Percentiles rank a stretch among this genome's conserved stretches.
phyloP scores from a whole-genome alignment of 1,140 invertebrate species.

The Diorhabda carinulata region DNA sequence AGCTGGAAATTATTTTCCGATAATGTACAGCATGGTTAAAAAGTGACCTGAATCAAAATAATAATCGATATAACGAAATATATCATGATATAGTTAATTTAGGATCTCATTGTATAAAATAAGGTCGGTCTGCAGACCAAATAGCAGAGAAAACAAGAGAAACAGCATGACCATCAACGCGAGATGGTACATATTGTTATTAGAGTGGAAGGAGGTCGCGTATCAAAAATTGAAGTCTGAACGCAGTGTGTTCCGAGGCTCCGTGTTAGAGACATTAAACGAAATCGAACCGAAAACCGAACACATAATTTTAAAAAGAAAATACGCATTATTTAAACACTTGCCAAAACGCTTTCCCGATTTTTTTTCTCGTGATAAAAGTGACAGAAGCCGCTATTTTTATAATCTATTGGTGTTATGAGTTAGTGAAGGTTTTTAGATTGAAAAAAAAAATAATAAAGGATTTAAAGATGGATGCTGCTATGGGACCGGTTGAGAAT shows the following conservation, averaged over 20 bases:
- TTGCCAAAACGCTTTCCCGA: slow-evolving; percentile 22
- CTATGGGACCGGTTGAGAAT: slow-evolving; percentile 27
- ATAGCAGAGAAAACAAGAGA: slow-evolving; percentile 2
- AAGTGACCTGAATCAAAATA: too few species aligned
- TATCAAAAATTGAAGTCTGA: slow-evolving; percentile 14
- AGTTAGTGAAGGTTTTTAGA: background rate
- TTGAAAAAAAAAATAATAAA: background rate
- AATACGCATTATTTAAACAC: slow-evolving; percentile 13
- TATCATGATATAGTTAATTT: too few species aligned
- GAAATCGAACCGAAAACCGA: slow-evolving; percentile 1
- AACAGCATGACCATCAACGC: slow-evolving; percentile 32
- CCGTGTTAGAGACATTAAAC: slow-evolving; percentile 19
- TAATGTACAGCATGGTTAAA: too few species aligned
- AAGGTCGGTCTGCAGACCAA: background rate
- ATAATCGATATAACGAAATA: too few species aligned
- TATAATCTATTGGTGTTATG: background rate
- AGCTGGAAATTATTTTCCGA: too few species aligned
- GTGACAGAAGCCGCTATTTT: background rate
- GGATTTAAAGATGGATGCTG: slow-evolving; percentile 23
- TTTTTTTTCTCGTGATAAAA: background rate
- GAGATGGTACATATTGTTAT: slow-evolving; percentile 24
- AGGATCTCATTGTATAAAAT: too few species aligned
- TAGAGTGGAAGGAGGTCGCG: slow-evolving; percentile 17
- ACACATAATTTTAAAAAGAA: slow-evolving; percentile 9
- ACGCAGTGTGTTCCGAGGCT: slow-evolving; percentile 36